Conservation (phyloP, 2,113 vertebrate genomes). For the Otolemur garnettii region DNA sequence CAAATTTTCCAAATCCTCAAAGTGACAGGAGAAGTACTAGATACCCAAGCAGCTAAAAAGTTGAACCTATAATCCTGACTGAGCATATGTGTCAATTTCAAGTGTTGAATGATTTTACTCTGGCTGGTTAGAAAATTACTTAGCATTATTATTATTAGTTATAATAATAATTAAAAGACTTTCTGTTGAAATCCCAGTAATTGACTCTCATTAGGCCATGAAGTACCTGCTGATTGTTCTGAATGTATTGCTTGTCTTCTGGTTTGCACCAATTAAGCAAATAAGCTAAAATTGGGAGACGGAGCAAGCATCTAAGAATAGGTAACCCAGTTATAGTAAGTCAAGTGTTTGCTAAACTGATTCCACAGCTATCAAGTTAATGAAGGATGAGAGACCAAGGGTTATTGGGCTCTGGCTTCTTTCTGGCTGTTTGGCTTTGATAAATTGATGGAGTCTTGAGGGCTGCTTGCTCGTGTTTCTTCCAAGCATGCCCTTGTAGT, state of each 20-base stretch:
- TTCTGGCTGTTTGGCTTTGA: slow-evolving; percentile 29
- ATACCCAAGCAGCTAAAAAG: not conserved
- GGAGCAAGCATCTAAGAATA: slow-evolving; percentile 31
- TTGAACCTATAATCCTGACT: slow-evolving; percentile 31
- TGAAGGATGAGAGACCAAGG: not conserved
- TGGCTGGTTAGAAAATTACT: slow-evolving; percentile 62
- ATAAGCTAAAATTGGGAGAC: slow-evolving; percentile 31
- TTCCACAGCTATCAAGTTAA: not conserved
- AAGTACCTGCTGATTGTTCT: slow-evolving; percentile 40
- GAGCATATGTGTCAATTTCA: slow-evolving; percentile 18
- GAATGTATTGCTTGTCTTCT: not conserved
- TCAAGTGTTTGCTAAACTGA: not conserved
- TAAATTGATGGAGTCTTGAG: not conserved
- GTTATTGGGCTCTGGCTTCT: not conserved
- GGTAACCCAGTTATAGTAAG: not conserved
- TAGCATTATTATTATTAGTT: slow-evolving; percentile 62
- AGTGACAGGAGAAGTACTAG: not conserved
- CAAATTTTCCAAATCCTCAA: slow-evolving; percentile 10
- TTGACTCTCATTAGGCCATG: slow-evolving; percentile 51
- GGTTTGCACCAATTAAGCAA: slow-evolving; percentile 52
- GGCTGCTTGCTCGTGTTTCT: slow-evolving; percentile 18
- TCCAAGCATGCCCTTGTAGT: not conserved
- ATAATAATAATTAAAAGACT: slow-evolving; percentile 47
- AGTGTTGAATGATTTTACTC: slow-evolving; percentile 54
- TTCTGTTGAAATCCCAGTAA: slow-evolving; percentile 53